Conservation (phyloP, 2,113 vertebrate genomes). For the Leptosomus discolor region DNA sequence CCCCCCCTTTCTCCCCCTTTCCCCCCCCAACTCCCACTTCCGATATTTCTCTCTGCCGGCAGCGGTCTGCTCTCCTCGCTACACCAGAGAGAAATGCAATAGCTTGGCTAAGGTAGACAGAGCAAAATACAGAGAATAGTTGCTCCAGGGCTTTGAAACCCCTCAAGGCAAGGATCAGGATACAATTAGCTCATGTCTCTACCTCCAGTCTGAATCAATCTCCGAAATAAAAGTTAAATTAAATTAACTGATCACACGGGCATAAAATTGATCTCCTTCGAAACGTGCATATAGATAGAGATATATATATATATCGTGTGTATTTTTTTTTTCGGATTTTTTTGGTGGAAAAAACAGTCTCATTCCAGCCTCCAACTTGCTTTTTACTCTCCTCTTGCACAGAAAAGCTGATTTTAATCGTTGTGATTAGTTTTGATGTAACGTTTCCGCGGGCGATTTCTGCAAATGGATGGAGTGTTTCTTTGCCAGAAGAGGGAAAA, state of each 20-base stretch:
- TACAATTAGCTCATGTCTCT: constrained; percentile 99
- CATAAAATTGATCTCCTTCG: constrained; percentile 79
- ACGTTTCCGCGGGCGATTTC: constrained; percentile 94
- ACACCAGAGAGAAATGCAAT: constrained; percentile 98
- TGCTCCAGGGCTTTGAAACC: constrained; percentile 97
- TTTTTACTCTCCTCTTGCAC: constrained; percentile 89
- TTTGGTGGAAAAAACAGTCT: constrained; percentile 79
- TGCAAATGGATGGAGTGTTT: constrained; percentile 99
- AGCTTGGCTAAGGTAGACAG: constrained; percentile 98
- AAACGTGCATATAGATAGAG: constrained; percentile 69
- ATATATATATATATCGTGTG: constrained; percentile 50
- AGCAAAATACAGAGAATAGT: constrained; percentile 98
- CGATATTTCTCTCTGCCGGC: constrained; percentile 79
- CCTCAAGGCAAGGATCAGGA: constrained; percentile 99
- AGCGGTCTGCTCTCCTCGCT: constrained; percentile 91
- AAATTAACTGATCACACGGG: constrained; percentile 84
- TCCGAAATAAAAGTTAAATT: constrained; percentile 89
- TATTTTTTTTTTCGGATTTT: constrained; percentile 63
- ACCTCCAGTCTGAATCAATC: constrained; percentile 94
- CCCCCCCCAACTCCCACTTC: constrained; percentile 74
- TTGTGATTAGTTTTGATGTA: constrained; percentile 99
- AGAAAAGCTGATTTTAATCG: constrained; percentile 99
- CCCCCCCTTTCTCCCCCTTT: background rate
- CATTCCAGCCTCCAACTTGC: constrained; percentile 91
- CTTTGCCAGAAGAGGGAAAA: constrained; percentile 95